phyloP scores from a whole-genome alignment of 2,113 vertebrate genomes.

The Pseudorasbora parva region DNA sequence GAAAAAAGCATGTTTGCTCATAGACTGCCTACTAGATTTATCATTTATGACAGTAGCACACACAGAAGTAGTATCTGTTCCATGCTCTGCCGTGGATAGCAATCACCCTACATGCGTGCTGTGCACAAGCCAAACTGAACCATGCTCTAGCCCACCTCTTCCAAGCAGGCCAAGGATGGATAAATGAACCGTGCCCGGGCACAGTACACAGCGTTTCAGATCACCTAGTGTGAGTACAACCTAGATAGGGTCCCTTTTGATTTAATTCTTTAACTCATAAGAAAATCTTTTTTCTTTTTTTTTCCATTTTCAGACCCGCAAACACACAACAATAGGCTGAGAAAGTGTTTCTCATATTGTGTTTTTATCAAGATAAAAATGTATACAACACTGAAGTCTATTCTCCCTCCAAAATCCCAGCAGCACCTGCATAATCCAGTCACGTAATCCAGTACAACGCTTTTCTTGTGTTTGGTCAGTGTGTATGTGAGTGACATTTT shows the following conservation, averaged over 20 bases:
- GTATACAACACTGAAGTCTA: neutral
- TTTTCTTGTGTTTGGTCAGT: neutral
- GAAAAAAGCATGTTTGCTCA: too few relatives aligned
- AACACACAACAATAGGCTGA: neutral
- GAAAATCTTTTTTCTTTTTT: neutral
- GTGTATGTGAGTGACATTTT: conserved; percentile 13
- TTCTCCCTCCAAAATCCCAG: neutral
- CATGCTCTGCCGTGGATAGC: too few relatives aligned
- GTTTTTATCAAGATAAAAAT: neutral
- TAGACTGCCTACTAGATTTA: too few relatives aligned
- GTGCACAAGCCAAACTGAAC: too few relatives aligned
- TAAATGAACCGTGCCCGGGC: too few relatives aligned
- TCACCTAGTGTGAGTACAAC: too few relatives aligned
- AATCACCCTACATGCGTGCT: too few relatives aligned
- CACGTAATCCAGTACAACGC: neutral
- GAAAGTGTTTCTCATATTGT: neutral
- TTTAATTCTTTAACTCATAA: neutral
- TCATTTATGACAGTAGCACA: too few relatives aligned
- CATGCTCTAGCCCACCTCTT: too few relatives aligned
- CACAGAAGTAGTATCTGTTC: too few relatives aligned
- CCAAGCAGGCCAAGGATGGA: too few relatives aligned
- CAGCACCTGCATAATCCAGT: conserved; percentile 7
- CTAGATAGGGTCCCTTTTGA: neutral
- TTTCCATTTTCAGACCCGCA: neutral
- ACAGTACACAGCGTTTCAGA: too few relatives aligned